phyloP scores from a whole-genome alignment of 2,113 vertebrate genomes.

The Barnardius zonarius region DNA sequence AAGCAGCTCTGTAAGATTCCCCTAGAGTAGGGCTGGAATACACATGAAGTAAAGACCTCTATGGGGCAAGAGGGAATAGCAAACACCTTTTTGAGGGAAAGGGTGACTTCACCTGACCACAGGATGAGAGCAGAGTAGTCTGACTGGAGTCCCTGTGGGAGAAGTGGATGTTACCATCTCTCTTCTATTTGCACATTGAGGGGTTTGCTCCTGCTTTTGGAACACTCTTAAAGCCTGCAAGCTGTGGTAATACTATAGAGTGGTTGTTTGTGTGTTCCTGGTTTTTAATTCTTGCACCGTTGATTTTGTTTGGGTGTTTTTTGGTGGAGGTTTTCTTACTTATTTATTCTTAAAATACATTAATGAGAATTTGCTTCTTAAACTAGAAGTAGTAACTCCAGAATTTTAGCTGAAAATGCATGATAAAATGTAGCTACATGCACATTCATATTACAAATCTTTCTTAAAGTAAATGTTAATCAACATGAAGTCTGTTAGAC shows the following conservation, averaged over 20 bases:
- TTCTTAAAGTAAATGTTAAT: neutral
- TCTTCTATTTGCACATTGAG: neutral
- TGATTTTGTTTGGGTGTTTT: neutral
- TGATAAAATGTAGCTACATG: neutral
- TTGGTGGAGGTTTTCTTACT: neutral
- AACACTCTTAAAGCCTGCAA: neutral
- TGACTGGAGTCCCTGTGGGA: neutral
- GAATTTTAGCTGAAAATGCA: neutral
- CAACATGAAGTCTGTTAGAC: no score
- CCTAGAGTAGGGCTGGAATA: neutral
- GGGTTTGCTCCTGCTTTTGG: neutral
- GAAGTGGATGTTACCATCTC: neutral
- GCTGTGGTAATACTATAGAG: neutral
- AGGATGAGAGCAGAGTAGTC: no score
- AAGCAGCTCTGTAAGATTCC: constrained; percentile 12
- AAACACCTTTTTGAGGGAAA: neutral
- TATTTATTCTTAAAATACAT: neutral
- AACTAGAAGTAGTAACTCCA: neutral
- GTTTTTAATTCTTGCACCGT: neutral
- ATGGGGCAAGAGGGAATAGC: neutral
- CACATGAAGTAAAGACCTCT: neutral
- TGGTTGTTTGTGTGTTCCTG: neutral
- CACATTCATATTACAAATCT: neutral
- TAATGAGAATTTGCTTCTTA: neutral
- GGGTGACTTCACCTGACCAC: neutral